phyloP scores from a whole-genome alignment of 1,140 invertebrate genomes.

The Metaphire vulgaris region DNA sequence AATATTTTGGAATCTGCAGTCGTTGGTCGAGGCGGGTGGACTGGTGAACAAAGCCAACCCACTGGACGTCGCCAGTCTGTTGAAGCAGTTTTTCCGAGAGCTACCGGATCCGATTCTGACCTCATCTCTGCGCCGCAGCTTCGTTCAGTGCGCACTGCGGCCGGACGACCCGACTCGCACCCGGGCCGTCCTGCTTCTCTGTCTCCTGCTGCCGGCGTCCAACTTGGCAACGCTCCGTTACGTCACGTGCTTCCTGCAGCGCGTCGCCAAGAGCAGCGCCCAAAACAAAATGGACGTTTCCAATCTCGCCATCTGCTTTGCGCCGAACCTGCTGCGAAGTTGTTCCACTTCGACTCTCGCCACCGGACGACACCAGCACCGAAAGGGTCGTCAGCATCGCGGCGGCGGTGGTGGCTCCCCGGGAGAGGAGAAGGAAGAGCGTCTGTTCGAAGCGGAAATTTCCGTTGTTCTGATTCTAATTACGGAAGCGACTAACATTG shows the following conservation, averaged over 20 bases:
- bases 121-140: slow-evolving; percentile 63
- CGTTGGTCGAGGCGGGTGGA: slow-evolving; percentile 50
- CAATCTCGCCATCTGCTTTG: slow-evolving; percentile 72
- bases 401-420: not conserved
- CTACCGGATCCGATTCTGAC: slow-evolving; percentile 75
- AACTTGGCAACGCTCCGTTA: slow-evolving; percentile 63
- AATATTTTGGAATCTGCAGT: slow-evolving; percentile 2
- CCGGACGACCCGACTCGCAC: slow-evolving; percentile 44
- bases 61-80: slow-evolving; percentile 71
- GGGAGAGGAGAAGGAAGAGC: too few species aligned
- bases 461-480: not conserved
- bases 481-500: not conserved
- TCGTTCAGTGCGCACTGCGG: slow-evolving; percentile 59
- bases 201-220: slow-evolving; percentile 60
- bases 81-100: slow-evolving; percentile 74
- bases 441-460: not conserved
- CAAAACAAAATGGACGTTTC: slow-evolving; percentile 72
- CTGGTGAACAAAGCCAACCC: slow-evolving; percentile 62
- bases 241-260: slow-evolving; percentile 61
- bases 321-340: slow-evolving; percentile 68
- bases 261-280: slow-evolving; percentile 58
- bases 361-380: too few species aligned
- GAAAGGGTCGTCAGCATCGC: not conserved
- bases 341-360: too few species aligned
- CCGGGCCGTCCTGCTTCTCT: slow-evolving; percentile 59